Evolutionary conservation across 1,140 invertebrate species (phyloP).

Genomic region (Neuroterus valhalla): DNA sequence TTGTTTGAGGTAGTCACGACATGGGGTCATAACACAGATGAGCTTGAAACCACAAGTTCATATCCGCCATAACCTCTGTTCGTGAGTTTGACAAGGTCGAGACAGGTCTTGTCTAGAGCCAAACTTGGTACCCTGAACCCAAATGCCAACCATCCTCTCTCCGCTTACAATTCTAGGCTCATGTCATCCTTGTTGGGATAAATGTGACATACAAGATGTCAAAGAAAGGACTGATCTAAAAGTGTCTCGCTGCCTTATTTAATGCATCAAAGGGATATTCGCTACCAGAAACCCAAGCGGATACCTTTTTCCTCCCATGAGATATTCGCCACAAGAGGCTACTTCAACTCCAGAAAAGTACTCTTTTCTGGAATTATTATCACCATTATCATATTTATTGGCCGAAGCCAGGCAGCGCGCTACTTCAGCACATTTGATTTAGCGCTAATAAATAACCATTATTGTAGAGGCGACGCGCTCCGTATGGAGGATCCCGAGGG

Average conservation of each 20-base stretch:
- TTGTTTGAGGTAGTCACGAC: conserved; percentile 53
- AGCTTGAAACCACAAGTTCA: conserved; percentile 60
- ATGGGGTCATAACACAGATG: conserved; percentile 59
- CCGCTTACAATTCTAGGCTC: not conserved
- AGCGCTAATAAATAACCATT: conserved; percentile 75
- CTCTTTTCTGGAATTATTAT: conserved; percentile 70
- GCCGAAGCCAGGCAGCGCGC: conserved; percentile 51
- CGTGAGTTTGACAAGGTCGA: conserved; percentile 65
- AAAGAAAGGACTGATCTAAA: no score
- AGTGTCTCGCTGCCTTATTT: no score
- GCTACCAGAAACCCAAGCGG: no score
- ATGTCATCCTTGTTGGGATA: not conserved
- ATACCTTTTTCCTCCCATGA: not conserved
- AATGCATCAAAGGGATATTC: no score
- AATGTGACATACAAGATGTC: not conserved
- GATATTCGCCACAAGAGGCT: conserved; percentile 15
- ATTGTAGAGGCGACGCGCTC: conserved; percentile 63
- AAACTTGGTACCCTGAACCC: not conserved
- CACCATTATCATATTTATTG: conserved; percentile 75
- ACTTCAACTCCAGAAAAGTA: conserved; percentile 58
- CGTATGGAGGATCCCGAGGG: conserved; percentile 60
- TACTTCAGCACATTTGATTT: conserved; percentile 73
- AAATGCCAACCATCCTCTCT: not conserved
- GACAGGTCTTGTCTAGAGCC: not conserved
- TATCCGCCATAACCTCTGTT: conserved; percentile 56